Base-by-base conservation (phyloP, 1,140 invertebrate genomes). In the Cardiocondyla obscurior region DNA sequence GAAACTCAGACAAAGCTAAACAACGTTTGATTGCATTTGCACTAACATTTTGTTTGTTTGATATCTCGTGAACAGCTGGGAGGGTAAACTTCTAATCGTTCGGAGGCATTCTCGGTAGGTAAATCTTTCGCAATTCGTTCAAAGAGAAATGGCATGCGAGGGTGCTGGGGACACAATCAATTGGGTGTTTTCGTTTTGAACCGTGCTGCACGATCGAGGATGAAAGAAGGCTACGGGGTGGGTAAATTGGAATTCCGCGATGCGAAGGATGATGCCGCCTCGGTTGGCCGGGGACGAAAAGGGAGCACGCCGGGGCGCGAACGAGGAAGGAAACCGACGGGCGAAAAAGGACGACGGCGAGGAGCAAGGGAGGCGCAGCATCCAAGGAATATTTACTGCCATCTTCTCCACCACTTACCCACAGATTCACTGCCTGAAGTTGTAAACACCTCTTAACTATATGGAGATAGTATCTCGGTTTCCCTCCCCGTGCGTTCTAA, bases 391-490 rank as follows among this genome's bases (percentile, higher is more conserved):
- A 94, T 94, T 94, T 94, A 94, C 93, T 92, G 92, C 93, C 92
- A 94, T 94, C 92, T 93, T 94, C 92, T 94, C 92, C 92, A 91
- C 92, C 93, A 92, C 92, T 94, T 93, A 91, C 90, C 93, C 92
- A 91, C 92, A 93, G 93, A 94, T 94, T 94, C 93, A 93, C 93
- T 92, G 91, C 90, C 83, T 88, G 92, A 92, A 93, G 91, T 94
- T 94, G 94, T 94, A 94, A 94, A 94, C 94, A 94, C 93, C 93
- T 94, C 93, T 94, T 94, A 94, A 94, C 92, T 92, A 89, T 92
- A 93, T 90, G 90, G 90, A 92, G 93, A 94, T 94, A 93, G 84
- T 89, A 94, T 94, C 93, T 94, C 85, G 81, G 86, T 88, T 88
- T 88, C 90, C 85, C 90, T 88, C 14, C 81, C 73, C 81, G 72